Evolutionary conservation across 35 echinoderm and acorn worm species (phyloP).

Genomic region (Nesometra sesokonis): DNA sequence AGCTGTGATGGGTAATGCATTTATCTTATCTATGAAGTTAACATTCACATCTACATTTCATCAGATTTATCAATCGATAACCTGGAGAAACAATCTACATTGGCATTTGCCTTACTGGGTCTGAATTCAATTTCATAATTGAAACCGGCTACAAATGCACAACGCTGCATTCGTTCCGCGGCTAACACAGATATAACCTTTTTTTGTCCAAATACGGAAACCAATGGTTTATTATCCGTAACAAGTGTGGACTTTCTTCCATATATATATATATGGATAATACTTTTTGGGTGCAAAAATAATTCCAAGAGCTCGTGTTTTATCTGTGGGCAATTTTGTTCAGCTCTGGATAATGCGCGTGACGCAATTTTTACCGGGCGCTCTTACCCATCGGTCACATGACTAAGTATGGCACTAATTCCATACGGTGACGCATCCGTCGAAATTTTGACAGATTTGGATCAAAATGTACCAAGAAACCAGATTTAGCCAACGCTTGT

Average conservation of each 20-base stretch:
- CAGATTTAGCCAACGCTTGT: constrained; percentile 18
- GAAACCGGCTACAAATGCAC: constrained; percentile 40
- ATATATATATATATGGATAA: constrained; percentile 26
- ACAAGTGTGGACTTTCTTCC: constrained; percentile 11
- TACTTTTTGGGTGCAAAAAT: constrained; percentile 19
- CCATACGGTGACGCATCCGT: constrained; percentile 25
- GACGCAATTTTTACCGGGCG: constrained; percentile 20
- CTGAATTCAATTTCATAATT: constrained; percentile 38
- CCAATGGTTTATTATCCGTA: constrained; percentile 30
- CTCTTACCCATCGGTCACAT: constrained; percentile 26
- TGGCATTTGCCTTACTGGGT: constrained; percentile 22
- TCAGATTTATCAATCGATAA: neutral
- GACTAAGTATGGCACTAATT: constrained; percentile 17
- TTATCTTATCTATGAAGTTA: neutral
- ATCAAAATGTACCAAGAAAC: constrained; percentile 29
- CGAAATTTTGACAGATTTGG: constrained; percentile 13
- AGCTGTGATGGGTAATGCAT: constrained; percentile 16
- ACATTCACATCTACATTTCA: neutral
- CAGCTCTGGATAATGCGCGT: constrained; percentile 3
- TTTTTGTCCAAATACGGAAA: constrained; percentile 25
- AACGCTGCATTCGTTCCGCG: constrained; percentile 31
- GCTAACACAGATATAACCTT: constrained; percentile 24
- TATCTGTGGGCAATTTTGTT: constrained; percentile 23
- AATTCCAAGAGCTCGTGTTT: constrained; percentile 16
- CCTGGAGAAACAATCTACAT: constrained; percentile 34